These are phyloP conservation scores for Bombus ignitus DNA, from an alignment of 1,140 invertebrate genomes.

Conservation along the genomic window DNA sequence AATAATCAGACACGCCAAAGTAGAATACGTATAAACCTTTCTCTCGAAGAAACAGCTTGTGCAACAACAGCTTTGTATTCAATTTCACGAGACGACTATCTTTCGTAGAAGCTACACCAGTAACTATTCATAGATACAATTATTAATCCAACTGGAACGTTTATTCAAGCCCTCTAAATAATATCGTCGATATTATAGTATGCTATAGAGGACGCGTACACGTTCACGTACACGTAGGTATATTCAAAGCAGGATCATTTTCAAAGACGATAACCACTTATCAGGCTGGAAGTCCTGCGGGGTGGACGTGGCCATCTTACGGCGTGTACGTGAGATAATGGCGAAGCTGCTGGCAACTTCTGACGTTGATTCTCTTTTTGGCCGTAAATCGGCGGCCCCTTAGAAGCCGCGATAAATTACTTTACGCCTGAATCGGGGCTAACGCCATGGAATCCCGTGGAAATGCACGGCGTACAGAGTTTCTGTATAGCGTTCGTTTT, in stretches of 20 bases:
- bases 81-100: not conserved
- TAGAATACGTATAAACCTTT: not conserved
- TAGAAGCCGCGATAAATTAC: conserved; percentile 54
- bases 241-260: conserved; percentile 44
- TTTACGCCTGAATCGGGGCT: conserved; percentile 36
- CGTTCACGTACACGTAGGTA: not conserved
- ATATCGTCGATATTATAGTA: not conserved
- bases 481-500: not conserved
- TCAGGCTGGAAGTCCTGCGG: conserved; percentile 24
- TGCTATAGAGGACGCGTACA: not conserved
- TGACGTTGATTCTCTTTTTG: conserved; percentile 44
- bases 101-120: not conserved
- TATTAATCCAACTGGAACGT: not conserved
- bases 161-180: not conserved
- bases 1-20: not conserved
- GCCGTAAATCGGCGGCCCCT: conserved; percentile 43
- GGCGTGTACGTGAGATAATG: conserved; percentile 27
- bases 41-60: not conserved
- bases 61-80: too few species aligned
- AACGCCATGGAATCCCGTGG: conserved; percentile 23
- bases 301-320: conserved; percentile 15
- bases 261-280: conserved; percentile 50
- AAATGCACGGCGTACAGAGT: not conserved
- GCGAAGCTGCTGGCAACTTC: conserved; percentile 35
- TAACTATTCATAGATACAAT: not conserved